Conservation (phyloP, 2,888 invertebrate species). For the Panzeria rudis region DNA sequence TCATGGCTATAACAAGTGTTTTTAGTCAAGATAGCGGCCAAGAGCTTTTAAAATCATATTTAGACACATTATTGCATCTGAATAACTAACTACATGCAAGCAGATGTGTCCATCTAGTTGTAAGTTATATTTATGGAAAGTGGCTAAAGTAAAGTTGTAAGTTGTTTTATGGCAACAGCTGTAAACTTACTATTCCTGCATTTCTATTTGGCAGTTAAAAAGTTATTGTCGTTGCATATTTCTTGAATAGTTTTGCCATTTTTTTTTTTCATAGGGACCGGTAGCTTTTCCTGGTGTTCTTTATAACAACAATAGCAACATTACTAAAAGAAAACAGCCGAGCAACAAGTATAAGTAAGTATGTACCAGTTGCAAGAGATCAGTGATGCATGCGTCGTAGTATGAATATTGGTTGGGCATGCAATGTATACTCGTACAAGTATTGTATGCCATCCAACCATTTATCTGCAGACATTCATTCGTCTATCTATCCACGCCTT, state of each 20-base stretch:
- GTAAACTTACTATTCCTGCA: conserved; percentile 56
- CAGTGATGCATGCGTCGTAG: conserved; percentile 64
- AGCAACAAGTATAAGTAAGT: background rate
- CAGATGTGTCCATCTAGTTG: background rate
- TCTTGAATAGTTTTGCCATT: conserved; percentile 11
- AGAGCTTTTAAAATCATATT: conserved; percentile 55
- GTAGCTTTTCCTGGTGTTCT: conserved; percentile 52
- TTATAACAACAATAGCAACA: conserved; percentile 29
- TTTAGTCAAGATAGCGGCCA: conserved; percentile 39
- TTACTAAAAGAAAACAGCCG: background rate
- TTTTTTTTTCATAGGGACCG: conserved; percentile 32
- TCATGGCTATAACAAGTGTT: conserved; percentile 49
- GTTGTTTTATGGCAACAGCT: conserved; percentile 61
- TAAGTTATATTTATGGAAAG: conserved; percentile 32
- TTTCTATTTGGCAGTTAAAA: conserved; percentile 38
- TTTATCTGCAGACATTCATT: conserved; percentile 42
- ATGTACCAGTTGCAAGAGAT: conserved; percentile 33
- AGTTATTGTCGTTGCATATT: conserved; percentile 11
- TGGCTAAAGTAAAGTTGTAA: conserved; percentile 17
- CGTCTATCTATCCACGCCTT: conserved; percentile 66
- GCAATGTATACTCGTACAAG: conserved; percentile 18
- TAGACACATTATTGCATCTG: conserved; percentile 35
- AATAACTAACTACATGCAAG: background rate
- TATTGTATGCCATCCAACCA: conserved; percentile 55
- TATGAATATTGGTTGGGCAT: conserved; percentile 59